Percentiles rank a stretch among this genome's conserved stretches.
phyloP scores from a whole-genome alignment of 2,888 invertebrate genomes.

The Petrolisthes manimaculis region DNA sequence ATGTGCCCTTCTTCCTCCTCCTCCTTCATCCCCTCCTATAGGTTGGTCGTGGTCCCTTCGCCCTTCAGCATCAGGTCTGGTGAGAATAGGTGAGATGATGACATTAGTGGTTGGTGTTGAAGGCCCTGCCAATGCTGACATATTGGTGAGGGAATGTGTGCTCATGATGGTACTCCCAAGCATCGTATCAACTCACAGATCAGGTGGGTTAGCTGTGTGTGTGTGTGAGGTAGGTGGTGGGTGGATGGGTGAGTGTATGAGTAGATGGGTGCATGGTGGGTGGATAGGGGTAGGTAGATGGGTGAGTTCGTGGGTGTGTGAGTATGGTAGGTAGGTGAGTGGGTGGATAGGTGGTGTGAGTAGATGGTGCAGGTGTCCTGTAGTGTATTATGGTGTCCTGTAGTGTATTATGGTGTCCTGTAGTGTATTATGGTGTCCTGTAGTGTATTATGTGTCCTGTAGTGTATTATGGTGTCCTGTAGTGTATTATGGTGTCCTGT shows the following conservation, averaged over 20 bases:
- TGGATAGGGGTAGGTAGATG: background rate
- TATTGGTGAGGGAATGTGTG: slow-evolving; percentile 83
- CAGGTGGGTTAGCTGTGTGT: slow-evolving; percentile 68
- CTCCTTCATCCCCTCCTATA: slow-evolving; percentile 61
- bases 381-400: background rate
- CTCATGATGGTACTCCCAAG: slow-evolving; percentile 78
- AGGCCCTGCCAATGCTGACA: slow-evolving; percentile 84
- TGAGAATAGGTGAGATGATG: slow-evolving; percentile 86
- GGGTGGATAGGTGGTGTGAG: background rate
- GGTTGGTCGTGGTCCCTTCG: slow-evolving; percentile 82
- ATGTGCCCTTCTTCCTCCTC: background rate
- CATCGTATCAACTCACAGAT: slow-evolving; percentile 80
- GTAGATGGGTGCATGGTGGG: background rate
- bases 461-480: too few species aligned
- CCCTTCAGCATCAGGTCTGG: slow-evolving; percentile 81
- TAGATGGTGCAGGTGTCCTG: background rate
- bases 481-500: too few species aligned
- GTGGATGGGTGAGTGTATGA: background rate
- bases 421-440: too few species aligned
- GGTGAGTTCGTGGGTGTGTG: slow-evolving; percentile 77
- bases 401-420: background rate
- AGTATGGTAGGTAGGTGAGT: slow-evolving; percentile 70
- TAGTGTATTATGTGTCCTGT: too few species aligned
- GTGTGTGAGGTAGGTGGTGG: background rate
- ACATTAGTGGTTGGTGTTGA: slow-evolving; percentile 84